Evolutionary conservation across 2,888 invertebrate species (phyloP), one percentile per base, ranked within the genome.

Genomic region (Piscicola geometra): DNA sequence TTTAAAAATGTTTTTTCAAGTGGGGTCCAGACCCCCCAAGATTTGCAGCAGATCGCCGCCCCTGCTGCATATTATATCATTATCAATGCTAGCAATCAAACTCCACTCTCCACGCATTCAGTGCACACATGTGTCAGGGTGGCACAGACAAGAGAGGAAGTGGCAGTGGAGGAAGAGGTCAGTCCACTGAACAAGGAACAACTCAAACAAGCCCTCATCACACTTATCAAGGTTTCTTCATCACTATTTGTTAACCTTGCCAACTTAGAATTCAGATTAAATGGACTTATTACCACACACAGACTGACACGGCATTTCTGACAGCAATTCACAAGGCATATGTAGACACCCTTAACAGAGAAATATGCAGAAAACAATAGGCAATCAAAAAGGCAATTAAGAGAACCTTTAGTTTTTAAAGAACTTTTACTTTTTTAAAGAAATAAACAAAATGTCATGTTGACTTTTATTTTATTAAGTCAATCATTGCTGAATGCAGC

Each of bases 281-380:
- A 1, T 67, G 0, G 15, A 36, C 25, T 71, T 41, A 9, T 41
- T 41, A 5, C 41, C 41, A 25, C 18, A 36, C 52, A 67, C 82
- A 86, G 87, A 91, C 91, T 86, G 94, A 95, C 85, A 89, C 91
- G 47, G 92, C 92, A 80, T 95, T 95, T 87, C 90, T 93, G 50
- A 91, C 90, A 83, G 93, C 92, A 86, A 88, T 95, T 78, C 94
- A 95, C 84, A 93, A 94, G 86, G 94, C 93, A 75, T 95, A 95
- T 84, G 90, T 94, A 28, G 92, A 93, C 86, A 85, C 84, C 79
- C 79, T 85, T 77, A 72, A 78, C 66, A 70, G 60, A 36, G n/a
- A n/a, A n/a, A n/a, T n/a, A n/a, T n/a, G n/a, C n/a, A n/a, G n/a
- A n/a, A n/a, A n/a, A n/a, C n/a, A n/a, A n/a, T n/a, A n/a, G n/a